phyloP scores from a whole-genome alignment of 2,888 invertebrate genomes.

The Aricia artaxerxes region DNA sequence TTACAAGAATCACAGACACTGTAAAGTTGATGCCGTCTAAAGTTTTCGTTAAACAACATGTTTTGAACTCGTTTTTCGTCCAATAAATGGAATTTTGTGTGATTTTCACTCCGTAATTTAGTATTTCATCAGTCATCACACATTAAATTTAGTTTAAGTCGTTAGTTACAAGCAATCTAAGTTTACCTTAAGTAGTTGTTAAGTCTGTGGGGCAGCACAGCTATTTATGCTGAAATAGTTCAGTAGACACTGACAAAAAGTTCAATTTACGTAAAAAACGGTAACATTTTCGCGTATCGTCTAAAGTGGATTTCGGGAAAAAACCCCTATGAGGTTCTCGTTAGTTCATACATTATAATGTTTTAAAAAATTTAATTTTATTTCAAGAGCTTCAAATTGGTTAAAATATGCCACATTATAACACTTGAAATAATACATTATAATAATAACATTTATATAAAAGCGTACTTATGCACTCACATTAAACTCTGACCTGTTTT shows the following conservation, averaged over 20 bases:
- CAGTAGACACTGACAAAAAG: too few species aligned
- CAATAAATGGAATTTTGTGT: too few species aligned
- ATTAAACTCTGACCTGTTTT: slow-evolving; percentile 18
- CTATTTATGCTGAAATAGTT: too few species aligned
- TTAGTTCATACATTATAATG: neutral
- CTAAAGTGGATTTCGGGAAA: neutral
- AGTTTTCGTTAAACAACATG: neutral
- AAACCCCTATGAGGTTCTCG: neutral
- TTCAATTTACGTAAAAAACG: too few species aligned
- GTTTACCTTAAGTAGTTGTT: too few species aligned
- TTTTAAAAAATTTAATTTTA: neutral
- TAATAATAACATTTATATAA: neutral
- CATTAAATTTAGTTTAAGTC: too few species aligned
- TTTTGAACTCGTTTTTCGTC: neutral
- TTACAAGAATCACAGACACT: slow-evolving; percentile 4
- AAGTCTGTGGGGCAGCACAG: too few species aligned
- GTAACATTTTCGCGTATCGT: too few species aligned
- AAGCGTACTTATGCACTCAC: slow-evolving; percentile 15
- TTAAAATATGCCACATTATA: neutral
- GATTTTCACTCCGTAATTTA: too few species aligned
- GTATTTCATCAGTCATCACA: too few species aligned
- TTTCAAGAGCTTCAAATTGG: neutral
- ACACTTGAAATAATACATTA: slow-evolving; percentile 8
- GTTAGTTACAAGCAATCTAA: too few species aligned
- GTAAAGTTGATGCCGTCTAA: neutral